These are phyloP conservation scores for Papilio machaon DNA, from an alignment of 1,140 invertebrate genomes.

Conservation along the genomic window DNA sequence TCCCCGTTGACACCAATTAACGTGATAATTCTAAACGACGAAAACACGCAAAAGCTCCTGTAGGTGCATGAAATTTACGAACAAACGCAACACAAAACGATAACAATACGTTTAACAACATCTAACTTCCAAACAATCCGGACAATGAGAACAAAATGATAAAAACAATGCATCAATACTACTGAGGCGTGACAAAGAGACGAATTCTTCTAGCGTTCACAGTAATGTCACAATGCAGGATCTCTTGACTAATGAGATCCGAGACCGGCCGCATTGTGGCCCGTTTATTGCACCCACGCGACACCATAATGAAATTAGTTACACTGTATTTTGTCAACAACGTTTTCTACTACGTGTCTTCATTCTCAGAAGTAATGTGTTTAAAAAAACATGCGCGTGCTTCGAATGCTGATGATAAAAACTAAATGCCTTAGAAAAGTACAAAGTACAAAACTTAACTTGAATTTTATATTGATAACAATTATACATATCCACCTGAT, in stretches of 20 bases:
- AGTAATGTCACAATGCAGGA: conserved; percentile 67
- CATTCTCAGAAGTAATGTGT: conserved; percentile 68
- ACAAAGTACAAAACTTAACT: not conserved
- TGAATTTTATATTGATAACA: too few relatives aligned
- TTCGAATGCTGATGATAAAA: conserved; percentile 14
- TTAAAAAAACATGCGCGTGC: conserved; percentile 34
- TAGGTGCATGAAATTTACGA: conserved; percentile 65
- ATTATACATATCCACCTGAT: not conserved
- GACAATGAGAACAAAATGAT: conserved; percentile 68
- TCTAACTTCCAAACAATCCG: conserved; percentile 80
- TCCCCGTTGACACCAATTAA: conserved; percentile 75
- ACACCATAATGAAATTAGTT: conserved; percentile 78
- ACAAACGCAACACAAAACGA: conserved; percentile 68
- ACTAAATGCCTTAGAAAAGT: not conserved
- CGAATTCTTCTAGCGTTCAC: conserved; percentile 66
- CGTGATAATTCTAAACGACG: conserved; percentile 72
- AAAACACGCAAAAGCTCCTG: conserved; percentile 58
- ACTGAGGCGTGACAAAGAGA: conserved; percentile 59
- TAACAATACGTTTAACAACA: conserved; percentile 76
- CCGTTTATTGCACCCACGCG: conserved; percentile 78
- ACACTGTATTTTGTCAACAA: conserved; percentile 74
- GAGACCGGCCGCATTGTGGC: conserved; percentile 70
- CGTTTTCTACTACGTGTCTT: conserved; percentile 49
- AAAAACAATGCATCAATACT: conserved; percentile 69
- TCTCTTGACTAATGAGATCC: conserved; percentile 70